Conservation (phyloP, 2,888 invertebrate genomes). For the Leucozona laternaria region DNA sequence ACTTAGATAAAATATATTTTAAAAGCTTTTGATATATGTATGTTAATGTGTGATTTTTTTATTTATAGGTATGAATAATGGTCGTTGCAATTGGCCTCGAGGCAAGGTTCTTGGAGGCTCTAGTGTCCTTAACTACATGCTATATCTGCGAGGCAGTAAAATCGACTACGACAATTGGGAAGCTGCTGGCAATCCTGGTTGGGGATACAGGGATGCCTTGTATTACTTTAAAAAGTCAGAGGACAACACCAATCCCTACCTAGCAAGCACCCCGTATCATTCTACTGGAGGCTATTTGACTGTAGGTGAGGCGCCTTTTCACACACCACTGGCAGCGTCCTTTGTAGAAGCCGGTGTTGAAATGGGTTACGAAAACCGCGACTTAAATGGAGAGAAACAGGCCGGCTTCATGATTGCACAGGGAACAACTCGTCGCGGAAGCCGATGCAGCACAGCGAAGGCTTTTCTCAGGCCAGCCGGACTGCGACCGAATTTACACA, state of each 20-base stretch:
- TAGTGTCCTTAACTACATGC: conserved; percentile 95
- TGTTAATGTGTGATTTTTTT: conserved; percentile 8
- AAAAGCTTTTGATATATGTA: background rate
- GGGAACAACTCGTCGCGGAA: conserved; percentile 90
- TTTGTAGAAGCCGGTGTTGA: conserved; percentile 93
- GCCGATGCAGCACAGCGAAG: conserved; percentile 94
- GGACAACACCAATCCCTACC: conserved; percentile 94
- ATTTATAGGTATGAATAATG: conserved; percentile 90
- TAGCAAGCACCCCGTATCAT: conserved; percentile 91
- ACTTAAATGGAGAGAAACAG: conserved; percentile 94
- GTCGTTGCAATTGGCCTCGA: conserved; percentile 95
- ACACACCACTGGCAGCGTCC: conserved; percentile 91
- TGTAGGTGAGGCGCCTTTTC: conserved; percentile 93
- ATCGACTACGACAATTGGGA: conserved; percentile 97
- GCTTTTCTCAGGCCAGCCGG: conserved; percentile 93
- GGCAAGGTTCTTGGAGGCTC: conserved; percentile 96
- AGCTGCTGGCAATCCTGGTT: conserved; percentile 92
- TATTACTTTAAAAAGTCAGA: conserved; percentile 96
- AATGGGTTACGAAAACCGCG: conserved; percentile 93
- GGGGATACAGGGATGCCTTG: conserved; percentile 92
- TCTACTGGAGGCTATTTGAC: conserved; percentile 92
- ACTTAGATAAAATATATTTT: conserved; percentile 20
- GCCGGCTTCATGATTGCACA: conserved; percentile 96
- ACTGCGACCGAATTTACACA: conserved; percentile 91
- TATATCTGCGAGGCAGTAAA: conserved; percentile 94